Conservation (phyloP, 2,797 vertebrate species). For the Pagetopsis macropterus region DNA sequence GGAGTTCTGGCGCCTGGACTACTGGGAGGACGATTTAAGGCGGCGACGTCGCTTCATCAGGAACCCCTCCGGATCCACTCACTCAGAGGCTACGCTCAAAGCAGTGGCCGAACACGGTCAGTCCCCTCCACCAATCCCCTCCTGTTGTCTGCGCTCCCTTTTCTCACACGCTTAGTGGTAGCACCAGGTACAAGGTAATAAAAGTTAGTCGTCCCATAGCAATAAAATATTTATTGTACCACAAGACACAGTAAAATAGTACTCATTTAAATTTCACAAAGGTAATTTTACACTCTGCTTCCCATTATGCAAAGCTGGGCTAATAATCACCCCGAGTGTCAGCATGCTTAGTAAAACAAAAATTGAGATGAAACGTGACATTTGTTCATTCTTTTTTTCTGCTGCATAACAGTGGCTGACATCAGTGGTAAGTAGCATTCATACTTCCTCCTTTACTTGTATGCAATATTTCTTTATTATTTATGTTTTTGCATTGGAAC, state of each 20-base stretch:
- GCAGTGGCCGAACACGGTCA: constrained; percentile 93
- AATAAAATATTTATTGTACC: constrained; percentile 80
- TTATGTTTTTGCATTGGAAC: background rate
- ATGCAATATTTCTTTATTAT: background rate
- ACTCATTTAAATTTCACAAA: constrained; percentile 63
- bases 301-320: constrained; percentile 44
- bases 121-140: constrained; percentile 66
- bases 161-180: constrained; percentile 46
- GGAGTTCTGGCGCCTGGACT: constrained; percentile 99
- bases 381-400: constrained; percentile 55
- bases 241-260: constrained; percentile 65
- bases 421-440: constrained; percentile 75
- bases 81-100: constrained; percentile 96
- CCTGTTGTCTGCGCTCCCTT: constrained; percentile 21
- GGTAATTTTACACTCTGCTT: constrained; percentile 57
- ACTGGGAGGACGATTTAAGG: constrained; percentile 99
- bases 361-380: constrained; percentile 44
- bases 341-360: constrained; percentile 8
- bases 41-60: constrained; percentile 97
- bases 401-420: constrained; percentile 72
- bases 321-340: constrained; percentile 26
- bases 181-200: constrained; percentile 84
- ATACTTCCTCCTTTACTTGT: background rate
- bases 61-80: constrained; percentile 96
- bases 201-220: constrained; percentile 77